Evolutionary conservation across 1,140 invertebrate species (phyloP), one percentile per base, ranked within the genome.

Genomic region (Heliconius eleuchia): DNA sequence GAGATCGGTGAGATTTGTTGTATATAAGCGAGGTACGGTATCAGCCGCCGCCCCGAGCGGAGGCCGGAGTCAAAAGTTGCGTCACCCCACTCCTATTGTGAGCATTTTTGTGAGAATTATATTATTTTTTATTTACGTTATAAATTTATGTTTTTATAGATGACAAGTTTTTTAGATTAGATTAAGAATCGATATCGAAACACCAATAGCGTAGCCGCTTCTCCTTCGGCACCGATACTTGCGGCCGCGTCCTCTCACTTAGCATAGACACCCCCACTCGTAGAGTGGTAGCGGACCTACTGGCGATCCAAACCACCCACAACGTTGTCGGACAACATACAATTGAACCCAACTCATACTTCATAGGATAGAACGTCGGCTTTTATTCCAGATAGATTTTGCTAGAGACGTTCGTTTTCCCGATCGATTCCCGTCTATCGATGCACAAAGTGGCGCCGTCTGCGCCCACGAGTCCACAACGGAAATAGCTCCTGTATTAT

Each of bases 181-280:
- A 91, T 90, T 95, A 95, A 95, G 94, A 82, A 92, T 91, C 94
- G 91, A 92, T 94, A 93, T 93, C 90, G 91, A 92, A 90, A 95
- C 94, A 95, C 94, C 94, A 94, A 93, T 95, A 95, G 93, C 87
- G 90, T 95, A 95, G 92, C 93, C 92, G 93, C 93, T 94, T 95
- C 89, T 92, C 92, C 90, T 88, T 90, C 89, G 92, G 90, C 92
- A 93, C 92, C 82, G 85, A 87, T 88, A 89, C 89, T 89, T 89
- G 90, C 91, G 88, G 93, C 91, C 91, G 83, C 86, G 82, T 83
- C 82, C 87, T 85, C 85, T 87, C 87, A 86, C 84, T 87, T 86
- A 92, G 92, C 88, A 88, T 93, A 92, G 91, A 87, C 91, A 89
- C 86, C 90, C 85, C 89, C 92, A 93, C 92, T 94, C 92, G 91